A percentile compares a stretch with the other conserved stretches of the same genome.
Conservation (phyloP, 1,140 invertebrate species). For the Hylaeus volcanicus region DNA sequence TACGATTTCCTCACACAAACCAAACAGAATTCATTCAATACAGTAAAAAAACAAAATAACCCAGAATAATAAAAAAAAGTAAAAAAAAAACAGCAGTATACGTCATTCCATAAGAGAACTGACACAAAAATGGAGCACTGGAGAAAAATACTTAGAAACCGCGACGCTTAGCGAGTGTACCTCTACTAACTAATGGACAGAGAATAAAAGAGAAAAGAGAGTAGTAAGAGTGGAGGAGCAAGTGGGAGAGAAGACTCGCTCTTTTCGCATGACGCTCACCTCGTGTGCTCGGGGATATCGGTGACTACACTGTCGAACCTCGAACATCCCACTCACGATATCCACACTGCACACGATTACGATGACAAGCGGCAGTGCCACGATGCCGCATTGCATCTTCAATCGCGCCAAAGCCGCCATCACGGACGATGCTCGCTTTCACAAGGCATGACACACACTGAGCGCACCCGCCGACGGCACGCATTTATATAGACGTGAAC, state of each 20-base stretch:
- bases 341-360: conserved; percentile 74
- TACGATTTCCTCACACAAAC: conserved; percentile 14
- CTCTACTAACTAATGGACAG: background rate
- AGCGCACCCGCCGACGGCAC: conserved; percentile 64
- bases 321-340: conserved; percentile 77
- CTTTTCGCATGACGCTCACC: conserved; percentile 70
- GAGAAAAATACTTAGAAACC: background rate
- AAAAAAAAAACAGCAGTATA: background rate
- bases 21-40: background rate
- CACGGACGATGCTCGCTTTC: conserved; percentile 67
- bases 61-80: background rate
- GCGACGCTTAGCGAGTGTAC: background rate
- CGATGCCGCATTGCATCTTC: conserved; percentile 77
- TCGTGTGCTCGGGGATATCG: conserved; percentile 81
- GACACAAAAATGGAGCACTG: background rate
- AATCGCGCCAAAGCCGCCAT: conserved; percentile 78
- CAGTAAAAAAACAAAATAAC: no score
- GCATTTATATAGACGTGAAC: conserved; percentile 72
- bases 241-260: background rate
- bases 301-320: conserved; percentile 80
- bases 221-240: conserved; percentile 16
- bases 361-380: conserved; percentile 69
- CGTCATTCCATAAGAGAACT: background rate
- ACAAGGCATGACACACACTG: conserved; percentile 76
- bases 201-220: conserved; percentile 30